Percentiles rank a stretch among this genome's conserved stretches.
These are phyloP conservation scores for Hydrophis major DNA, from an alignment of 2,797 vertebrate species.

Conservation along the genomic window DNA sequence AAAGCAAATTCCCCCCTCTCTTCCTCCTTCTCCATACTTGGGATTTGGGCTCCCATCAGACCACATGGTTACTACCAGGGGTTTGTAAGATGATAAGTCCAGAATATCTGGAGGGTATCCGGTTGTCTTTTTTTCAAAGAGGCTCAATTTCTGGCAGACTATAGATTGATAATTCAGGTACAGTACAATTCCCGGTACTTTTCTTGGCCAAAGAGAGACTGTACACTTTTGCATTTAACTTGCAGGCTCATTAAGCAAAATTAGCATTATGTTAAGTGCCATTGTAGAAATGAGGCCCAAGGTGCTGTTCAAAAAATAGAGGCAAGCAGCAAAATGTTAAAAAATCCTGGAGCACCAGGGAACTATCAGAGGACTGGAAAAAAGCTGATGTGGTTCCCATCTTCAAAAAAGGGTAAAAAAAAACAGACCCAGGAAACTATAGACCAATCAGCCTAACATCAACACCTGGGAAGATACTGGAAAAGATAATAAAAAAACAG, in stretches of 20 bases:
- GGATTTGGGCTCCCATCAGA: not conserved
- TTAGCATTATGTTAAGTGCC: slow-evolving; percentile 16
- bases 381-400: no score
- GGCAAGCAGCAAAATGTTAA: not conserved
- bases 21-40: not conserved
- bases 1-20: not conserved
- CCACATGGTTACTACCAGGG: not conserved
- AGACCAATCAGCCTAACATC: no score
- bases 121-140: not conserved
- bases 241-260: slow-evolving; percentile 12
- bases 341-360: no score
- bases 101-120: not conserved
- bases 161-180: not conserved
- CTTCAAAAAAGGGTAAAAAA: no score
- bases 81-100: not conserved
- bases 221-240: not conserved
- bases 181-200: not conserved
- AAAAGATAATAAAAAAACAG: no score
- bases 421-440: no score
- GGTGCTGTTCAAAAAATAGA: slow-evolving; percentile 14
- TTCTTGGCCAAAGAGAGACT: not conserved
- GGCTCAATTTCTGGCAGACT: not conserved
- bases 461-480: no score
- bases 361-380: no score
- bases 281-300: slow-evolving; percentile 11